Evolutionary conservation across 1,140 invertebrate species (phyloP).

Genomic region (Rhopalosiphum maidis): DNA sequence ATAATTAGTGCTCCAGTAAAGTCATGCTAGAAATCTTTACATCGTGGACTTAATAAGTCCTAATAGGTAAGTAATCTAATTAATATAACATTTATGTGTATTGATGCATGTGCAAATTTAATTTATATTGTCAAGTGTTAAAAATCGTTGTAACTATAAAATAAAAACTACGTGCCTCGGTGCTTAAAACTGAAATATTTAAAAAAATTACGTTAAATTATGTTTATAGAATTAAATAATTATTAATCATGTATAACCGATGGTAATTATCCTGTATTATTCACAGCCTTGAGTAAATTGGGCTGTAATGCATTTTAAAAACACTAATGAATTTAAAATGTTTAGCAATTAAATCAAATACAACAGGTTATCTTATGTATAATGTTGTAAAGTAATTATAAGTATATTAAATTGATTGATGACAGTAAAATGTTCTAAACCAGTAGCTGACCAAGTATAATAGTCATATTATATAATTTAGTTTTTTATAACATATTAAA

Average conservation of each 20-base stretch:
- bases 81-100: neutral
- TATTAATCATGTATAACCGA: neutral
- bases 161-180: neutral
- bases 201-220: neutral
- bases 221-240: neutral
- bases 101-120: neutral
- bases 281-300: neutral
- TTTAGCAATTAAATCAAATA: neutral
- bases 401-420: neutral
- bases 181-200: neutral
- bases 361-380: neutral
- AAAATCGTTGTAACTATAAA: neutral
- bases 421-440: neutral
- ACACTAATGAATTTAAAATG: constrained; percentile 10
- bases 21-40: no score
- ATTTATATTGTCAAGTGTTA: neutral
- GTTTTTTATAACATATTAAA: neutral
- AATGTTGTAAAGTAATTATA: neutral
- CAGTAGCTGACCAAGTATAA: neutral
- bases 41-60: neutral
- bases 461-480: neutral
- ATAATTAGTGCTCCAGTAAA: no score
- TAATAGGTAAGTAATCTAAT: neutral
- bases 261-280: neutral
- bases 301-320: neutral